Conservation (phyloP, 53 echinoderm and acorn worm genomes). For the Luidia sarsii region DNA sequence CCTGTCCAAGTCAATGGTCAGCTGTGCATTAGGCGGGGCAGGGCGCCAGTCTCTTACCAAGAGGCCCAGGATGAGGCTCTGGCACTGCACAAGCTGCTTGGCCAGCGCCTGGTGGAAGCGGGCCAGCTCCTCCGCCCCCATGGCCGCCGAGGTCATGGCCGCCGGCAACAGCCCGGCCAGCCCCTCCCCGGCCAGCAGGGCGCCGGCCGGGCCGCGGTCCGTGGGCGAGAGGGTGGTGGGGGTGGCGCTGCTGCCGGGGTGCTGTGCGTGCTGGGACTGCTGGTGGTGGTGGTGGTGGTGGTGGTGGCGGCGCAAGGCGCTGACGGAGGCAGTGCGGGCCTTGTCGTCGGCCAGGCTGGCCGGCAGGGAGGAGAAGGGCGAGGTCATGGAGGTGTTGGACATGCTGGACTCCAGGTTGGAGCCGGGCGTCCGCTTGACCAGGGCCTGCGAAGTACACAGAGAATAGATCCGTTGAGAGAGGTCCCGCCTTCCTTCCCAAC, state of each 20-base stretch:
- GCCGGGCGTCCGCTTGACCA: slow-evolving; percentile 90
- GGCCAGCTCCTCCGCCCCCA: slow-evolving; percentile 67
- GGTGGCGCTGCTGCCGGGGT: neutral
- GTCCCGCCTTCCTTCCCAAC: too few species aligned
- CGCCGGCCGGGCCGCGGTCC: slow-evolving; percentile 29
- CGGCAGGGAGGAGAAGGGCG: slow-evolving; percentile 81
- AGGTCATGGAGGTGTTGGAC: slow-evolving; percentile 78
- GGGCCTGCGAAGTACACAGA: slow-evolving; percentile 70
- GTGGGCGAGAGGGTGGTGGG: slow-evolving; percentile 8
- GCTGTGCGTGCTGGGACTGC: too few species aligned
- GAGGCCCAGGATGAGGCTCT: slow-evolving; percentile 69
- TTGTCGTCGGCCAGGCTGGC: slow-evolving; percentile 29
- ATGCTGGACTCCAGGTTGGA: slow-evolving; percentile 96
- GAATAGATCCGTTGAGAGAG: too few species aligned
- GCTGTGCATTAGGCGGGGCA: too few species aligned
- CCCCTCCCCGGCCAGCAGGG: slow-evolving; percentile 8
- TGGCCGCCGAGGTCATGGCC: slow-evolving; percentile 7
- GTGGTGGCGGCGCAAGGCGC: slow-evolving; percentile 50
- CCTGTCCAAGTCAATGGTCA: too few species aligned
- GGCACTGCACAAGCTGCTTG: slow-evolving; percentile 77
- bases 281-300: slow-evolving; percentile 13
- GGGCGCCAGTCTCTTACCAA: too few species aligned
- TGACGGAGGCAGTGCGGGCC: slow-evolving; percentile 35
- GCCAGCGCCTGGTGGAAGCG: slow-evolving; percentile 74
- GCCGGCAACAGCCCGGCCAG: neutral